A percentile compares a stretch with the other conserved stretches of the same genome.
These are phyloP conservation scores for Dinomys branickii DNA, from an alignment of 2,113 vertebrate species.

Conservation along the genomic window DNA sequence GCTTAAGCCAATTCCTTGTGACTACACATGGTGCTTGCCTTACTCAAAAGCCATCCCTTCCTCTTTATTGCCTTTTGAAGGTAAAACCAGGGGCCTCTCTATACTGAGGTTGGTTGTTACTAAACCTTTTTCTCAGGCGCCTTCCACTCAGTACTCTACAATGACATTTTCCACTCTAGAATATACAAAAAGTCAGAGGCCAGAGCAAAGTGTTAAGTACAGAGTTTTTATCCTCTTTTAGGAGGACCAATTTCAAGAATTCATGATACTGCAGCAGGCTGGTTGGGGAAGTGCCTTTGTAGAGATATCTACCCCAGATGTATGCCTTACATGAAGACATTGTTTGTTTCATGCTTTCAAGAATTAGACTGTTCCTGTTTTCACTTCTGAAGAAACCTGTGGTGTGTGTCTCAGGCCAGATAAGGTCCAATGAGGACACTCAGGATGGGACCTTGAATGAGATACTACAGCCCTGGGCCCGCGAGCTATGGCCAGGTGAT, in stretches of 20 bases:
- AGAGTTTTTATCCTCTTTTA: not conserved
- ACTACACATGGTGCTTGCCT: not conserved
- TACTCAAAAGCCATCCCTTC: constrained; percentile 40
- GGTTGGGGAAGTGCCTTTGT: not conserved
- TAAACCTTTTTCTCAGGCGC: not conserved
- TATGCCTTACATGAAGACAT: not conserved
- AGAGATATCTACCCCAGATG: not conserved
- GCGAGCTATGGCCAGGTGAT: not conserved
- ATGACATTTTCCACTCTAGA: not conserved
- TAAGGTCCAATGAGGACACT: not conserved
- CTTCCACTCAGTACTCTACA: not conserved
- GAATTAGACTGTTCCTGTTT: not conserved
- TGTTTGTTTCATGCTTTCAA: not conserved
- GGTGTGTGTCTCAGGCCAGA: not conserved
- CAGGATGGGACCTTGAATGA: not conserved
- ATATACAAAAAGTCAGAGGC: not conserved
- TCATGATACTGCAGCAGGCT: not conserved
- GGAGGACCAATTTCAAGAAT: not conserved
- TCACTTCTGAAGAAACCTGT: not conserved
- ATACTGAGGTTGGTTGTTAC: not conserved
- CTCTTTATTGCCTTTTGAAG: not conserved
- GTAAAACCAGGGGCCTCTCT: not conserved
- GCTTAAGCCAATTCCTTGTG: not conserved
- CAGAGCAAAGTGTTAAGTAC: not conserved
- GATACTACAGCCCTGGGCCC: not conserved